Percentiles rank a stretch among this genome's conserved stretches.
These are phyloP conservation scores for Caenorhabditis panamensis DNA, from an alignment of 2,888 invertebrate genomes.

Conservation along the genomic window DNA sequence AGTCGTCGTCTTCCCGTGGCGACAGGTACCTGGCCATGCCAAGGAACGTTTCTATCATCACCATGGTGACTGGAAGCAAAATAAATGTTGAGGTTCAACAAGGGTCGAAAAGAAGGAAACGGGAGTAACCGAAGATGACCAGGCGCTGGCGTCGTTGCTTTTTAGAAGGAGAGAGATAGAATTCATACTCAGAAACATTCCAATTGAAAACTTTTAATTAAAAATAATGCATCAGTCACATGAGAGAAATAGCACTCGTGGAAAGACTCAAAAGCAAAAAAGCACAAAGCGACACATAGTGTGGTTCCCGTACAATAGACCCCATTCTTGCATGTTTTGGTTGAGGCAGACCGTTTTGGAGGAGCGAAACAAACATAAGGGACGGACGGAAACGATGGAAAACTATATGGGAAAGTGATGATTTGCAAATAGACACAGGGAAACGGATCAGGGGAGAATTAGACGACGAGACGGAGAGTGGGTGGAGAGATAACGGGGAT, in stretches of 20 bases:
- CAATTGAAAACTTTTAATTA: too few relatives aligned
- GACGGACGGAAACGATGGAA: constrained; percentile 7
- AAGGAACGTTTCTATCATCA: constrained; percentile 80
- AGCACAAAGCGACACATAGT: not conserved
- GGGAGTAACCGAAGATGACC: not conserved
- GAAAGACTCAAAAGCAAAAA: not conserved
- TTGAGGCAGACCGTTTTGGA: constrained; percentile 44
- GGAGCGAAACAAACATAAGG: constrained; percentile 45
- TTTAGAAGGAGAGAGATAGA: not conserved
- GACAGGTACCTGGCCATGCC: constrained; percentile 78
- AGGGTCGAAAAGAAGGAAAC: not conserved
- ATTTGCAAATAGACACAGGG: constrained; percentile 44
- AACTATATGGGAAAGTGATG: constrained; percentile 54
- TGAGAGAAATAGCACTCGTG: not conserved
- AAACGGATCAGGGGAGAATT: constrained; percentile 35
- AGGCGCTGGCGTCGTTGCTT: too few relatives aligned
- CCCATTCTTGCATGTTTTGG: constrained; percentile 21
- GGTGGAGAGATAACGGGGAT: constrained; percentile 3
- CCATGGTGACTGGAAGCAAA: constrained; percentile 46
- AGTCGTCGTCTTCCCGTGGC: constrained; percentile 77
- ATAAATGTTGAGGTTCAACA: not conserved
- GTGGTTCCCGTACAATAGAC: not conserved
- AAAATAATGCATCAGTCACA: not conserved
- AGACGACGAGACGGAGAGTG: constrained; percentile 27
- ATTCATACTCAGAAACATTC: too few relatives aligned